Base-by-base conservation (phyloP, 2,113 vertebrate genomes). In the Noctilio leporinus region DNA sequence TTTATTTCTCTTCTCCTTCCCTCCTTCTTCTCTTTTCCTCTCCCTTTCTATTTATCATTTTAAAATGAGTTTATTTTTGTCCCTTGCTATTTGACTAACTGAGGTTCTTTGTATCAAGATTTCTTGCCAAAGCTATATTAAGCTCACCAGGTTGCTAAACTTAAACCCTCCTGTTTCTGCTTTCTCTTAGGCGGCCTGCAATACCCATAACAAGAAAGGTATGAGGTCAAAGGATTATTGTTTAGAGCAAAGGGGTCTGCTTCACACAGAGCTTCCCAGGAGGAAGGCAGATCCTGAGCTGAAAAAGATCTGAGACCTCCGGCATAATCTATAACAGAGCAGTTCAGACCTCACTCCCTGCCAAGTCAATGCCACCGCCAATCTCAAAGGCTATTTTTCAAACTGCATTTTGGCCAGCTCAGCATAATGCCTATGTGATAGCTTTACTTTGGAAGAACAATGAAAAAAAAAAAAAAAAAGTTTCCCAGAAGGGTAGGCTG, bases 101-200 rank as follows among this genome's bases (percentile, higher is more conserved):
- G 81, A 96, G 95, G 6, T 26, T 73, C 75, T 94, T 49, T 86
- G 67, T 90, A 65, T 86, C 3, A 35, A 95, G 10, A 28, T 83
- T 82, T 91, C 91, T 28, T 93, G 97, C 83, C 93, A 97, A 97
- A 97, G 77, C 59, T 43, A 45, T n/a, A 91, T 92, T 82, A 95
- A 35, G 10, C 43, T 93, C 96, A 73, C 15, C 69, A 53, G 33
- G 43, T 83, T 86, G 83, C 89, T 96, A 95, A 96, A 96, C 76
- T 95, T 33, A 93, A 89, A 73, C n/a, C 55, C 96, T 28, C 1
- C 70, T 80, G 82, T 38, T 95, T 91, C 96, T 57, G 82, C 19
- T 88, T 33, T 83, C 35, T 89, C 22, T 55, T 0, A 76, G 89
- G 92, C 96, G 26, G 22, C 62, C 73, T 76, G 49, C 1, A 49